Conservation (phyloP, 2,797 vertebrate species). For the Podargus strigoides region DNA sequence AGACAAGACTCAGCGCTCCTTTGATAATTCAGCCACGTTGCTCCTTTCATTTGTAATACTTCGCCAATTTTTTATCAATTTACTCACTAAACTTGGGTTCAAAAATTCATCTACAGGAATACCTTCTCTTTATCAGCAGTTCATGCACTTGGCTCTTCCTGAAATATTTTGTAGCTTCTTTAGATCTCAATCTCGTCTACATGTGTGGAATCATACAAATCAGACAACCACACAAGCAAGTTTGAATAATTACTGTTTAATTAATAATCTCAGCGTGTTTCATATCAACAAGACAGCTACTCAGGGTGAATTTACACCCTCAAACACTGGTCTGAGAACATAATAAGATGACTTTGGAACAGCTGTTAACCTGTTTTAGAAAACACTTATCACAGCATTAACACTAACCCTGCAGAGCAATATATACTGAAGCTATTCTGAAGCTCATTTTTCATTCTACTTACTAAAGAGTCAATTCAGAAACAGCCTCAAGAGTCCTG, state of each 20-base stretch:
- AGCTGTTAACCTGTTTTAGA: background rate
- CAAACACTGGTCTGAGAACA: background rate
- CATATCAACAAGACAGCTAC: background rate
- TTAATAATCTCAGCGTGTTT: background rate
- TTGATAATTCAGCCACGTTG: background rate
- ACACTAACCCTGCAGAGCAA: background rate
- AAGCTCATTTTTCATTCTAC: background rate
- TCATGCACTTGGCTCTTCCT: background rate
- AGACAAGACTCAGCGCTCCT: background rate
- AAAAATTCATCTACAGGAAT: background rate
- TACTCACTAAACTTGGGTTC: background rate
- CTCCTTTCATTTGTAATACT: background rate
- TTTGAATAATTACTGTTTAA: background rate
- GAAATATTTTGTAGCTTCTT: background rate
- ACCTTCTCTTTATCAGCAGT: background rate
- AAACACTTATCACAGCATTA: background rate
- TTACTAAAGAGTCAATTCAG: background rate
- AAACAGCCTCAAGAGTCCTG: background rate
- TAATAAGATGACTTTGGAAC: background rate
- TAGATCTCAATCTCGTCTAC: background rate
- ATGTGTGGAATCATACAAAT: constrained; percentile 1
- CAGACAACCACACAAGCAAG: background rate
- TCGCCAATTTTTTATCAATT: background rate
- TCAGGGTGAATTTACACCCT: background rate
- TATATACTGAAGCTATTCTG: background rate